Evolutionary conservation across 2,888 invertebrate species (phyloP), one percentile per base, ranked within the genome.

Genomic region (Drosophila niveifrons): DNA sequence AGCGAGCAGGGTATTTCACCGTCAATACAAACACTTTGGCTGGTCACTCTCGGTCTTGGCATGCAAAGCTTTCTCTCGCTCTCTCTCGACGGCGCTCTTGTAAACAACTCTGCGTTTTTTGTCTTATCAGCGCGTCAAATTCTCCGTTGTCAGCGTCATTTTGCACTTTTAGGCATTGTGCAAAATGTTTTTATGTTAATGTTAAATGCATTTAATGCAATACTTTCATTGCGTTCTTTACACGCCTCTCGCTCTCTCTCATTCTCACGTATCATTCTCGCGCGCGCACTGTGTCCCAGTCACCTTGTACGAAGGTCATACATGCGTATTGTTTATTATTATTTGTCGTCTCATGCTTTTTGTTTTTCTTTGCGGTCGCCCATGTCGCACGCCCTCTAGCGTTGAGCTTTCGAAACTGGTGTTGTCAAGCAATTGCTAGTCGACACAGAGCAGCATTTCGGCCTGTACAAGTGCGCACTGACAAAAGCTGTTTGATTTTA

Each of bases 271-370:
- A 15, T 46, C 18, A 47, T 15, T 43, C 34, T 50, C 17, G 23
- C 66, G 36, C 47, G 71, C 63, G 39, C 57, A 55, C 50, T 34
- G 31, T 82, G 84, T 66, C 88, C 88, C 88, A 92, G 93, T 94
- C 93, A 94, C 94, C 94, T 94, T 94, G 93, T 78, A 78, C 73
- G 91, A 94, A 94, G 94, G 94, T 94, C 93, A 92, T 84, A 90
- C 91, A 91, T 92, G 92, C 92, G 91, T 90, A 86, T 81, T 80
- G 53, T 80, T 72, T 78, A 75, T 70, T 71, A 56, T 77, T 78
- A 78, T 66, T 66, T 80, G 46, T 66, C 75, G 44, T 46, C 57
- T 31, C 61, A 62, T 78, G 75, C 74, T 74, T 74, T 74, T 74
- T 69, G 34, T 58, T 62, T 70, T 65, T 59, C 63, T 73, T 68